Percentiles rank a stretch among this genome's conserved stretches.
These are phyloP conservation scores for Leucophenga varia DNA, from an alignment of 1,140 invertebrate species.

Conservation along the genomic window DNA sequence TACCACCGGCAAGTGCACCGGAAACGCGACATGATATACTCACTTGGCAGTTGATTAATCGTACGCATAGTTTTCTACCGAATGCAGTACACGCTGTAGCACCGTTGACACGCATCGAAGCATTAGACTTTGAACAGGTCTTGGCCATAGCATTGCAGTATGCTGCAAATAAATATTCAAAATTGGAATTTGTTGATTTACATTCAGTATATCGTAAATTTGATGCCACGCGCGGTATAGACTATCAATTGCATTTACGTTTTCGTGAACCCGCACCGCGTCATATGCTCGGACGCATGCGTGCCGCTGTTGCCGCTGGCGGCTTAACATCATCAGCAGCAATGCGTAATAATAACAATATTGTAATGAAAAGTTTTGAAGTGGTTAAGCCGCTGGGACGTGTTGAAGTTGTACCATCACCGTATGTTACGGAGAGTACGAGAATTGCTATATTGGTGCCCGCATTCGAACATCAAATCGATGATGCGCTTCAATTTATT, in stretches of 20 bases:
- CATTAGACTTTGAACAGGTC: constrained; percentile 69
- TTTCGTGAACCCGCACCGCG: constrained; percentile 38
- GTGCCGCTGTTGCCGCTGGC: too few species aligned
- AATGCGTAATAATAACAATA: too few species aligned
- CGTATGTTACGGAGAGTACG: constrained; percentile 88
- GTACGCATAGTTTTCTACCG: constrained; percentile 75
- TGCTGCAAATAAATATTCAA: constrained; percentile 62
- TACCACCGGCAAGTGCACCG: constrained; percentile 67
- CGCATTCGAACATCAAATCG: constrained; percentile 47
- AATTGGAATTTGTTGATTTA: constrained; percentile 61
- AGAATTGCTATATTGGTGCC: constrained; percentile 75
- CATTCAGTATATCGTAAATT: constrained; percentile 83
- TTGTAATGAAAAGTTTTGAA: constrained; percentile 57
- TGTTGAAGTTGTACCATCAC: constrained; percentile 81
- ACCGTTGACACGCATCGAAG: constrained; percentile 63
- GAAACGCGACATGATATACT: constrained; percentile 82
- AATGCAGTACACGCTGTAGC: constrained; percentile 67
- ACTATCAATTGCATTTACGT: constrained; percentile 81
- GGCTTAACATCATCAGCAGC: constrained; percentile 18
- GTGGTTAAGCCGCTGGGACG: constrained; percentile 77
- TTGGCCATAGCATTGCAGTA: constrained; percentile 62
- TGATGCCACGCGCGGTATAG: constrained; percentile 84
- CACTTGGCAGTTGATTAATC: constrained; percentile 82
- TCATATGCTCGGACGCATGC: constrained; percentile 27
- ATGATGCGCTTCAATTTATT: constrained; percentile 64